Base-by-base conservation (phyloP, 2,888 invertebrate genomes). In the Flabesymbios commensalis region DNA sequence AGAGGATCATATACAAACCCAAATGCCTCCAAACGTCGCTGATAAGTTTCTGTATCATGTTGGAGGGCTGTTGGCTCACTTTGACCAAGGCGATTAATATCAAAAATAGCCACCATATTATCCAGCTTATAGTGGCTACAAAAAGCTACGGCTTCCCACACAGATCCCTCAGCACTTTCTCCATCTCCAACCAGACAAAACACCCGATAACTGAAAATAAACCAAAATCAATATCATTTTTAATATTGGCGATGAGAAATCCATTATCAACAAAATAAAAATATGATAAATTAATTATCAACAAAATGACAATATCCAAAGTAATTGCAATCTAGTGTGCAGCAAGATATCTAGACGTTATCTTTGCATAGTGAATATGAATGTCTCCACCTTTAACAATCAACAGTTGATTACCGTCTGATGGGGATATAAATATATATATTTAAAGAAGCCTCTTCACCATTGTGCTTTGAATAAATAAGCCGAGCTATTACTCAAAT, bases 151-250 rank as follows among this genome's bases (percentile, higher is more conserved):
- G 96, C 94, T 85, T 98, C 97, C 97, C 97, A 98, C 69, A 98
- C 88, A 49, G 95, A 95, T 61, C 99, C 99, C 86, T 99, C 99
- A 0, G 98, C 96, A 58, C 94, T 91, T 85, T 99, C 99, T 4
- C 99, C 99, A 85, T 99, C 99, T 14, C 99, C 99, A 62, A 99
- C 88, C 72, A 99, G 78, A 78, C 96, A 96, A 84, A 91, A 99
- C 2, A 94, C 94, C 75, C 98, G 93, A 83, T 83, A 85, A 61
- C 83, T 83, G 69, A 1, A 72, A 61, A 26, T 24, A 22, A 17
- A 47, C 17, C 7, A 31, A 31, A 31, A 31, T 17, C 19, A 39
- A 14, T 17, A 39, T 10, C 39, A 39, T 39, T 14, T 39, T 39
- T 39, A 10, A 39, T 39, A 39, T 10, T 39, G 39, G 17, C 17